These are phyloP conservation scores for Agrenia bidenticulata DNA, from an alignment of 2,888 invertebrate species.

Conservation along the genomic window DNA sequence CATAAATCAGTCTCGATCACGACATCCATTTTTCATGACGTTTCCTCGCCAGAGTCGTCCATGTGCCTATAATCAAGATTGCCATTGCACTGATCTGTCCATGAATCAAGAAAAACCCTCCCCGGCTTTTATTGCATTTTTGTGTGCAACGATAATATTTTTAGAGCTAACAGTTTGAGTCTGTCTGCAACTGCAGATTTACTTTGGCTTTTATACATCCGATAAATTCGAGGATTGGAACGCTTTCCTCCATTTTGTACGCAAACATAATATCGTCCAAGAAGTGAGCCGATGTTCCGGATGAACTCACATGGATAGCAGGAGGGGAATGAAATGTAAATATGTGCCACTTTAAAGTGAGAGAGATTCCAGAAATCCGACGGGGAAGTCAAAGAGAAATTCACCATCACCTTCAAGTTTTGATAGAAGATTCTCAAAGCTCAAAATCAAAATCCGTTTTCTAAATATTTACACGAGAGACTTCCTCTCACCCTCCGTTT, in stretches of 20 bases:
- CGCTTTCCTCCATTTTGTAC: too few species aligned
- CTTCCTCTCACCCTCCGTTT: conserved; percentile 4
- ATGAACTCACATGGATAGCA: neutral
- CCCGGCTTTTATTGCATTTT: too few species aligned
- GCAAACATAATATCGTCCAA: too few species aligned
- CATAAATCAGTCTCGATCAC: conserved; percentile 11
- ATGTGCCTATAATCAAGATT: neutral
- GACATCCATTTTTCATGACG: conserved; percentile 11
- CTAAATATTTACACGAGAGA: conserved; percentile 19
- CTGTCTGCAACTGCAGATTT: neutral
- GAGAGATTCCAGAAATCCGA: neutral
- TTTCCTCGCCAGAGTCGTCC: neutral
- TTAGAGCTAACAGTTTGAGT: too few species aligned
- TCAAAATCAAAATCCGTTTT: conserved; percentile 15
- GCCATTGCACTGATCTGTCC: too few species aligned
- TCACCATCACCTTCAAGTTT: conserved; percentile 6
- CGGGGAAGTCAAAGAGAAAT: conserved; percentile 8
- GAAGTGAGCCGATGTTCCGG: too few species aligned
- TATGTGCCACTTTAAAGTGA: conserved; percentile 7
- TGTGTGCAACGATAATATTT: too few species aligned
- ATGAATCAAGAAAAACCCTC: too few species aligned
- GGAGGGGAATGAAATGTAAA: conserved; percentile 11
- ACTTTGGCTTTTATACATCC: conserved; percentile 1
- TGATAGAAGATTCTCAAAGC: conserved; percentile 2
- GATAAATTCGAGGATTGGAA: neutral